Base-by-base conservation (phyloP, 2,888 invertebrate species). In the Nudaria mundana region DNA sequence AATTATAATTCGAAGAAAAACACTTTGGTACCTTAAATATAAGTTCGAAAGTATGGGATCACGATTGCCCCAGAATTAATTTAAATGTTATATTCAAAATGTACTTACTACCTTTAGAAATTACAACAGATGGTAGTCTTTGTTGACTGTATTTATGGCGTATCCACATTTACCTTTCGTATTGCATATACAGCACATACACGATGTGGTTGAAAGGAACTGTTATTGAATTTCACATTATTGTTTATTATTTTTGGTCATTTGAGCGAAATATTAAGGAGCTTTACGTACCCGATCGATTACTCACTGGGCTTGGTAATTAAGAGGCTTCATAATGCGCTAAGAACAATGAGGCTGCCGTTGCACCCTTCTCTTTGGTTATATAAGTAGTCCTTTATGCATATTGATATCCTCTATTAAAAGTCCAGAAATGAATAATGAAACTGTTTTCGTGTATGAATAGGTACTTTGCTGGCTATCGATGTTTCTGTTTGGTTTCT, bases 221-320 rank as follows among this genome's bases (percentile, higher is more conserved):
- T 68, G 65, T 74, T 77, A 81, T 81, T 81, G 76, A 77, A 78
- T 78, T 77, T 71, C 71, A 63, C 72, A 63, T 66, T 69, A 66
- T 58, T 60, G 52, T 76, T 71, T 68, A 64, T 70, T 79, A 76
- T 80, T 81, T 75, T 78, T 64, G 69, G 65, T 63, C 75, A 61
- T 72, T 80, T 66, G 67, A 55, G 60, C 58, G 52, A 57, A 71
- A 66, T 64, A 64, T 73, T 70, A 64, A 62, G 47, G 40, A 36
- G 35, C 55, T 42, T 63, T 71, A 65, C 63, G 64, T 66, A 62
- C 49, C 47, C 51, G 49, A 60, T 61, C 61, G 66, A 66, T 64
- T 69, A 65, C 57, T 50, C 50, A 51, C 48, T 38, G 49, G 37
- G 52, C 50, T 51, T 37, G 51, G 61, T 69, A 68, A 72, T 72